These are phyloP conservation scores for Gymnogyps californianus DNA, from an alignment of 2,113 vertebrate species.

Conservation along the genomic window DNA sequence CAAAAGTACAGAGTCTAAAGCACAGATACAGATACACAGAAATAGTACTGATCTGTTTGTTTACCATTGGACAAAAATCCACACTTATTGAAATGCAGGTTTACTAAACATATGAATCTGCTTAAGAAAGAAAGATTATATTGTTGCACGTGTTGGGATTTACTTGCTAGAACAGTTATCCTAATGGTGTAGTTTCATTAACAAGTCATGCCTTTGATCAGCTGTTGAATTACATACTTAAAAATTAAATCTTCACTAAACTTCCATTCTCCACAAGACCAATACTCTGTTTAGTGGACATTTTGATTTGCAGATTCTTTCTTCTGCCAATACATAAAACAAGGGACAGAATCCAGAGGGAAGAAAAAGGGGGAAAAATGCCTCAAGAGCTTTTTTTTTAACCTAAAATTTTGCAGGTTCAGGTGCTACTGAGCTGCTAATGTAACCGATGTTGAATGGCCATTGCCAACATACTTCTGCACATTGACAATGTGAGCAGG, in stretches of 20 bases:
- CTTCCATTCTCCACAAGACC: background rate
- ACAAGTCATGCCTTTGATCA: background rate
- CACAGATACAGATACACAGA: background rate
- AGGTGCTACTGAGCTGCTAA: background rate
- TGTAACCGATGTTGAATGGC: fast-evolving
- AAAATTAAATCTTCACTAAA: background rate
- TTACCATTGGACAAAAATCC: background rate
- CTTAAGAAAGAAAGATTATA: background rate
- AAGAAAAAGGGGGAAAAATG: background rate
- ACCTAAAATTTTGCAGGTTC: background rate
- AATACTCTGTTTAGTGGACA: background rate
- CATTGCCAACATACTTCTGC: background rate
- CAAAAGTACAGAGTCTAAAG: background rate
- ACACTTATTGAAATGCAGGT: background rate
- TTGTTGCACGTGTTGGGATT: background rate
- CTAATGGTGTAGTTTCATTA: background rate
- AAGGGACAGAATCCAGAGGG: background rate
- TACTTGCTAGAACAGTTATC: background rate
- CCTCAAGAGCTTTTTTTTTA: background rate
- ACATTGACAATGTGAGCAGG: background rate
- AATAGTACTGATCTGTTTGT: background rate
- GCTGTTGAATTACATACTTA: background rate
- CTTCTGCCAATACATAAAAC: background rate
- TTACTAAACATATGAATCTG: background rate
- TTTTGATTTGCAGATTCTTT: background rate